Conservation (phyloP, 2,797 vertebrate genomes). For the Pangasius macronema region DNA sequence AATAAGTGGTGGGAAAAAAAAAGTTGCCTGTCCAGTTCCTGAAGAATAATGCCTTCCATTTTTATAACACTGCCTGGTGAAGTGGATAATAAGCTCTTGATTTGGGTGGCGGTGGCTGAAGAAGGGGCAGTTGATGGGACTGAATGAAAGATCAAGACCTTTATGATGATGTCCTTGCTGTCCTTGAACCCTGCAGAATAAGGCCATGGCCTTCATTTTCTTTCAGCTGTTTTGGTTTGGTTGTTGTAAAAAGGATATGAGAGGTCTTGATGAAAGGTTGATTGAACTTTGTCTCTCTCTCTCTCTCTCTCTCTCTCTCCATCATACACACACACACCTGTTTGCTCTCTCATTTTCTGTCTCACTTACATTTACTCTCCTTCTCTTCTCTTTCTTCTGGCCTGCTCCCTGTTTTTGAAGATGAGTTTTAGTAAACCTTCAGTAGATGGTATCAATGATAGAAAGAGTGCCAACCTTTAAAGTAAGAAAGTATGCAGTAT, state of each 20-base stretch:
- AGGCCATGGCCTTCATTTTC: conserved; percentile 48
- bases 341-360: conserved; percentile 9
- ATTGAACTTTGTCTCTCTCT: conserved; percentile 54
- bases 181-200: conserved; percentile 18
- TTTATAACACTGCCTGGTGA: conserved; percentile 46
- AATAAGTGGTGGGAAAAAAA: neutral
- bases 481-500: neutral
- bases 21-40: conserved; percentile 17
- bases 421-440: conserved; percentile 39
- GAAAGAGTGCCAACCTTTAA: neutral
- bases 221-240: conserved; percentile 51
- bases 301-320: neutral
- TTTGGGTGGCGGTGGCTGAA: conserved; percentile 30
- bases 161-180: conserved; percentile 33
- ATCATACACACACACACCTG: neutral
- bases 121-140: neutral
- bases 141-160: conserved; percentile 44
- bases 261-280: conserved; percentile 65
- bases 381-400: neutral
- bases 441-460: conserved; percentile 25
- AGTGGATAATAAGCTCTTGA: conserved; percentile 44
- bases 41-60: conserved; percentile 43
- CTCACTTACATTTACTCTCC: neutral
- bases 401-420: neutral
- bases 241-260: conserved; percentile 39